phyloP scores from a whole-genome alignment of 2,888 invertebrate species.

The Seira sanloemensis region DNA sequence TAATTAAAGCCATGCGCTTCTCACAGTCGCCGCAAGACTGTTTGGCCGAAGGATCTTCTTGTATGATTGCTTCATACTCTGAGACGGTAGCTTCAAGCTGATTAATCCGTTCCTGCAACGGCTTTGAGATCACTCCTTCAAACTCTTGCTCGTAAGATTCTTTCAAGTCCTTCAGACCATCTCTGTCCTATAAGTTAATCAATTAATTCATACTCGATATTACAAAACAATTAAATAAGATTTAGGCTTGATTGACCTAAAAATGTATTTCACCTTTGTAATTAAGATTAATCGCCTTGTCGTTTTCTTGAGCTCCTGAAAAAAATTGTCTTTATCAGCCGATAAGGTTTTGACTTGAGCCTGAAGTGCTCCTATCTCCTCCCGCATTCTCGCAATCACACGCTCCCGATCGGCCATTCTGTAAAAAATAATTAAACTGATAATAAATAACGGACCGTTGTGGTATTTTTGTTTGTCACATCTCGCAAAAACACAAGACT shows the following conservation, averaged over 20 bases:
- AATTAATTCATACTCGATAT: neutral
- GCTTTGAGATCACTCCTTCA: conserved; percentile 64
- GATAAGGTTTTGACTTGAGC: conserved; percentile 48
- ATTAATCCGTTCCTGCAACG: conserved; percentile 66
- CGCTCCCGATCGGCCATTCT: conserved; percentile 39
- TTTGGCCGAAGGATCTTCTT: conserved; percentile 61
- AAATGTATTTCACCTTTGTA: conserved; percentile 68
- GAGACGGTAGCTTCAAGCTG: conserved; percentile 66
- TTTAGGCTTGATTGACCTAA: too few relatives aligned
- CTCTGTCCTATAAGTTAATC: conserved; percentile 66
- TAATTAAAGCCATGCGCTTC: conserved; percentile 46
- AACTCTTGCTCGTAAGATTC: conserved; percentile 72
- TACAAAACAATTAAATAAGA: too few relatives aligned
- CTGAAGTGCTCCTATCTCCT: conserved; percentile 36
- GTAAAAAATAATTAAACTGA: conserved; percentile 3
- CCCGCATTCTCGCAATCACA: conserved; percentile 31
- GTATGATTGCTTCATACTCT: conserved; percentile 68
- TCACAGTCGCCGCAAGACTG: conserved; percentile 69
- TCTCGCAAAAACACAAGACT: conserved; percentile 43
- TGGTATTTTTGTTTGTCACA: conserved; percentile 22
- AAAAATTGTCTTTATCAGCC: conserved; percentile 48
- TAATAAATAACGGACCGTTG: neutral
- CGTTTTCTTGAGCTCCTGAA: conserved; percentile 63
- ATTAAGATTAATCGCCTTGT: conserved; percentile 57
- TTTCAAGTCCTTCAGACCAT: conserved; percentile 70